Base-by-base conservation (phyloP, 2,888 invertebrate genomes). In the Xanthorhoe spadicearia region DNA sequence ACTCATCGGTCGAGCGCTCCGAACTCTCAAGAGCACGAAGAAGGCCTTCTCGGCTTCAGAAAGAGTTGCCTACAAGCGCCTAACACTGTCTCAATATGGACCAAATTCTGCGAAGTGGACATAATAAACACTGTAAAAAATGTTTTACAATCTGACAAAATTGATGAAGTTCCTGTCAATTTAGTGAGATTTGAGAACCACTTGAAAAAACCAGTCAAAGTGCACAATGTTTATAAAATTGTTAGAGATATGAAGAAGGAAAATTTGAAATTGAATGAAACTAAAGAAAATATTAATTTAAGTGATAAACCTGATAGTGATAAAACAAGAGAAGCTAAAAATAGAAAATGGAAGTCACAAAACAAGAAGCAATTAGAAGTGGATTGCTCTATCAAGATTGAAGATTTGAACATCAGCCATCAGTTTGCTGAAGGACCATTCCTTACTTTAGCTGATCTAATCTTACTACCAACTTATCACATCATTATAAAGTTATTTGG, bases 71-170 rank as follows among this genome's bases (percentile, higher is more conserved):
- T 98, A 13, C 94, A 96, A 77, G 96, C 97, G 1, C 97, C 97
- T 60, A 96, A 97, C 28, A 98, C 98, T 88, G 94, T 95, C 8
- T 97, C 98, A 8, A 93, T 97, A 48, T 98, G 98, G 98, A 98
- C 98, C 0, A 96, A 96, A 79, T 98, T 98, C 83, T 98, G 98
- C 92, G 98, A 98, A 93, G 94, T 97, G 3, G 97, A 98, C 81
- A 90, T 98, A 51, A 94, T 96, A 10, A 84, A 89, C 60, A 94
- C 95, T 0, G 87, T 96, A 0, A 94, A 94, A 68, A 78, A 87
- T n/a, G 74, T 94, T 56, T 74, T 93, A 18, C 74, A 48, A 19
- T 55, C 38, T 17, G 73, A 76, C 17, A 74, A 72, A 43, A 64
- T 84, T 23, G 64, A 77, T 50, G 79, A 85, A 70, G 71, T 98